A percentile compares a stretch with the other conserved stretches of the same genome.
Evolutionary conservation across 1,140 invertebrate genomes (phyloP).

Genomic region (Leucophenga varia): DNA sequence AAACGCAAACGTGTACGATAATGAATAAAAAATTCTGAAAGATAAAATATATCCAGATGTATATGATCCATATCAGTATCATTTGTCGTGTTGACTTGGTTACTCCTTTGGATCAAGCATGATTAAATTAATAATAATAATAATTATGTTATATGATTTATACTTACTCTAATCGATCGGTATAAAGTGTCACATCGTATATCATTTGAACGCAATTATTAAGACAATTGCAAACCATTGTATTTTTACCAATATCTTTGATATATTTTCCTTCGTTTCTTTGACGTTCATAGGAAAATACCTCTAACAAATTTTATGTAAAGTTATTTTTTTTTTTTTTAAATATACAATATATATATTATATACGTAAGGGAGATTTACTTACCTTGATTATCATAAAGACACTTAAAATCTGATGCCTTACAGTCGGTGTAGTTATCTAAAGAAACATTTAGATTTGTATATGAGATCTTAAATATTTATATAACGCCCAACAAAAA

Average conservation of each 20-base stretch:
- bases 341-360: too few relatives aligned
- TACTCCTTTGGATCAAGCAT: too few relatives aligned
- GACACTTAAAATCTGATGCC: slow-evolving; percentile 41
- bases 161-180: slow-evolving; percentile 25
- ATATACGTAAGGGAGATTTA: not conserved
- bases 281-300: slow-evolving; percentile 29
- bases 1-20: slow-evolving; percentile 43
- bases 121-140: not conserved
- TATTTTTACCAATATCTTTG: slow-evolving; percentile 19
- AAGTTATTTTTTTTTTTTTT: slow-evolving; percentile 1
- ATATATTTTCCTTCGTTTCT: slow-evolving; percentile 27
- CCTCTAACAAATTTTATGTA: slow-evolving; percentile 9
- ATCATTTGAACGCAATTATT: slow-evolving; percentile 40
- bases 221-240: slow-evolving; percentile 41
- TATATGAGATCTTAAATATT: too few relatives aligned
- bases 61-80: slow-evolving; percentile 11
- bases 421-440: slow-evolving; percentile 43
- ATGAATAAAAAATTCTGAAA: slow-evolving; percentile 33
- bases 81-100: not conserved
- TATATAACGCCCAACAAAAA: too few relatives aligned
- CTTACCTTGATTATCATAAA: slow-evolving; percentile 37
- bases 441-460: slow-evolving; percentile 5
- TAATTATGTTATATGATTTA: not conserved
- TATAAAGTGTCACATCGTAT: slow-evolving; percentile 25
- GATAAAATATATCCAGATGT: slow-evolving; percentile 36